phyloP scores from a whole-genome alignment of 2,888 invertebrate genomes.

The Pandemis corylana region DNA sequence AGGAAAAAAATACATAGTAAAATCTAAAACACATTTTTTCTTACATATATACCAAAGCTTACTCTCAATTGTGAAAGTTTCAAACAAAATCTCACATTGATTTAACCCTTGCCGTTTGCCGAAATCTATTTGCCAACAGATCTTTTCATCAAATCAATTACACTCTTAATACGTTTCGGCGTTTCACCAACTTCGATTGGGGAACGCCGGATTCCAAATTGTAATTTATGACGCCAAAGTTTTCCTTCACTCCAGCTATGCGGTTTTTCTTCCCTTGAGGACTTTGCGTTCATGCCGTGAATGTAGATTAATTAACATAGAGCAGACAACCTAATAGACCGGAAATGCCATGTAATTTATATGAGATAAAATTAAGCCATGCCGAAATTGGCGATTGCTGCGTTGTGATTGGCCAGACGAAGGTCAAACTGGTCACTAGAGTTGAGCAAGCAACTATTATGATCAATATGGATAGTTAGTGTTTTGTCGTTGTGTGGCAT shows the following conservation, averaged over 20 bases:
- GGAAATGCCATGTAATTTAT: too few species aligned
- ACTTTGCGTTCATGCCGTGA: not conserved
- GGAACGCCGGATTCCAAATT: not conserved
- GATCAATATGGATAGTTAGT: too few species aligned
- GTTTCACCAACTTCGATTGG: conserved; percentile 14
- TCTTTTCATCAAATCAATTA: conserved; percentile 2
- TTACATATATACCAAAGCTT: not conserved
- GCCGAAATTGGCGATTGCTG: too few species aligned
- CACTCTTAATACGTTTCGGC: conserved; percentile 3
- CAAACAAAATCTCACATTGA: not conserved
- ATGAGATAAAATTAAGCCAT: too few species aligned
- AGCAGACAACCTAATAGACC: too few species aligned
- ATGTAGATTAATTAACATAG: not conserved
- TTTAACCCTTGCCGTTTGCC: not conserved
- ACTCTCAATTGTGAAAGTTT: not conserved
- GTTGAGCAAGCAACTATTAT: too few species aligned
- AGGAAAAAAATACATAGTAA: too few species aligned
- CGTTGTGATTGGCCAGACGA: too few species aligned
- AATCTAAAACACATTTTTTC: too few species aligned
- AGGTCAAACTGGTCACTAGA: too few species aligned
- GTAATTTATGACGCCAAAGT: conserved; percentile 18
- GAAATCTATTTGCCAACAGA: not conserved
- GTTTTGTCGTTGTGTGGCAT: too few species aligned
- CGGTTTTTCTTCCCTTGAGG: not conserved
- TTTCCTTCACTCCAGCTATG: not conserved